A percentile compares a stretch with the other conserved stretches of the same genome.
Evolutionary conservation across 2,797 vertebrate species (phyloP).

Genomic region (Choloepus didactylus): DNA sequence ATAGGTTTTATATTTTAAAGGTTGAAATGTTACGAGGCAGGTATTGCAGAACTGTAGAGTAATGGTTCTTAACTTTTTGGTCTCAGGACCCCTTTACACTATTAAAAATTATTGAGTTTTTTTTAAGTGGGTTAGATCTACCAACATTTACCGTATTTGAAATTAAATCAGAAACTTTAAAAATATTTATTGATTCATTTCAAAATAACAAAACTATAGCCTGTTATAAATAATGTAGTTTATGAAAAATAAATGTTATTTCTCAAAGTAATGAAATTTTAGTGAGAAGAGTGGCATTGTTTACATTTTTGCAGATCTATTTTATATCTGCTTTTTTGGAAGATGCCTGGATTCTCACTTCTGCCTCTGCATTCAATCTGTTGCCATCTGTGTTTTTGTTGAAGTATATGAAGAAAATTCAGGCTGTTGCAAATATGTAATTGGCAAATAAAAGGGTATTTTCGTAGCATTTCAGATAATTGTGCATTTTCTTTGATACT

Average conservation of each 20-base stretch:
- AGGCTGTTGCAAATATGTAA: neutral
- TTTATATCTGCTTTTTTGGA: neutral
- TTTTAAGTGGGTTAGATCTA: neutral
- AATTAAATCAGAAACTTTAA: conserved; percentile 38
- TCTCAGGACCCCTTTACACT: neutral
- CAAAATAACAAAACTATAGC: conserved; percentile 28
- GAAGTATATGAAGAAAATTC: conserved; percentile 12
- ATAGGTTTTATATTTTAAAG: conserved; percentile 47
- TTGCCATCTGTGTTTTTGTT: neutral
- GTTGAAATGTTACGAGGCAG: conserved; percentile 38
- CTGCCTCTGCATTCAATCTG: neutral
- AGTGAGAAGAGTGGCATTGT: neutral
- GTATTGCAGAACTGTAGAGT: neutral
- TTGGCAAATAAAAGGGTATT: neutral
- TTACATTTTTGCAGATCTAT: neutral
- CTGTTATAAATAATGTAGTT: conserved; percentile 23
- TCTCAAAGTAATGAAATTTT: conserved; percentile 14
- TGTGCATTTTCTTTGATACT: conserved; percentile 31
- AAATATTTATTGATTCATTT: conserved; percentile 18
- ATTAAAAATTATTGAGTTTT: conserved; percentile 33
- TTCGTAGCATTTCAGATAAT: neutral
- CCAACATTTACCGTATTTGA: conserved; percentile 2
- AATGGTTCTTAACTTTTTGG: neutral
- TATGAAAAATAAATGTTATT: conserved; percentile 23
- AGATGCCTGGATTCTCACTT: neutral